These are phyloP conservation scores for Bubo bubo DNA, from an alignment of 2,113 vertebrate species.

Conservation along the genomic window DNA sequence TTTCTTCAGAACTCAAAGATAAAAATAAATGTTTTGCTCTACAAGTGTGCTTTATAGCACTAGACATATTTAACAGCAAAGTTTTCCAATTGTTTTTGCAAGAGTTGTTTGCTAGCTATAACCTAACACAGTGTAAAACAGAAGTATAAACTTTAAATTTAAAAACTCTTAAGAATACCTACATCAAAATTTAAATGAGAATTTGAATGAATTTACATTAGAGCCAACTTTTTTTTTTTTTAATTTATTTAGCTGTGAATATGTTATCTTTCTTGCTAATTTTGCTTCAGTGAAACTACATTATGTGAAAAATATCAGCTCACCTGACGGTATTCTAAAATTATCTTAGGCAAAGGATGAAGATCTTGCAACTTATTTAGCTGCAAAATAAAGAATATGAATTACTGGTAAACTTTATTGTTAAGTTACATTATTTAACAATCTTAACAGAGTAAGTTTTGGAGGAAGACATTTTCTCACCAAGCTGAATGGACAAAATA, in stretches of 20 bases:
- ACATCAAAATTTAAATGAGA: not conserved
- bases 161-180: not conserved
- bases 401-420: not conserved
- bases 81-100: not conserved
- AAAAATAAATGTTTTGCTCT: not conserved
- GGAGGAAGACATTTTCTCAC: not conserved
- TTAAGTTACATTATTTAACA: not conserved
- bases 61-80: not conserved
- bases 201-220: not conserved
- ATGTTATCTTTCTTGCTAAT: not conserved
- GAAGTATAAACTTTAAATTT: not conserved
- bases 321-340: constrained; percentile 91
- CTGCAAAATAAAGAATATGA: constrained; percentile 66
- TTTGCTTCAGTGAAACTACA: not conserved
- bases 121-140: not conserved
- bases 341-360: constrained; percentile 90
- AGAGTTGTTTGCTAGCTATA: not conserved
- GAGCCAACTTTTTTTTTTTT: not conserved
- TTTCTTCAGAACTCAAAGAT: not conserved
- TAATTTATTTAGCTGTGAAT: not conserved
- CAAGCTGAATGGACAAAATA: not conserved
- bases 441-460: not conserved
- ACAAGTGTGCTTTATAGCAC: not conserved
- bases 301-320: not conserved
- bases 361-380: constrained; percentile 84